Percentiles rank a stretch among this genome's conserved stretches.
phyloP scores from a whole-genome alignment of 1,140 invertebrate genomes.

The Venturia canescens region DNA sequence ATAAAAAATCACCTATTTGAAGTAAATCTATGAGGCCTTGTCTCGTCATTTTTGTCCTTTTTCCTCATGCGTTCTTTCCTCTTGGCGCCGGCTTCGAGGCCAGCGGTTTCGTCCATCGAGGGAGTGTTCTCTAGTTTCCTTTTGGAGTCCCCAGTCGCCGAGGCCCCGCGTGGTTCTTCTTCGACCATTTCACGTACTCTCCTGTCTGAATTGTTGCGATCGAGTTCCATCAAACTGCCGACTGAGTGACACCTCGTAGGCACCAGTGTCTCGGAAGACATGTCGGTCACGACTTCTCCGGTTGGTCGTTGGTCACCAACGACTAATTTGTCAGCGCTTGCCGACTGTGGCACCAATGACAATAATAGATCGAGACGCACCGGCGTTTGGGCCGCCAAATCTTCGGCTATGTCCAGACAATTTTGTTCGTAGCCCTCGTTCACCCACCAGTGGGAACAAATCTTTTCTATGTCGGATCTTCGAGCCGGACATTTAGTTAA shows the following conservation, averaged over 20 bases:
- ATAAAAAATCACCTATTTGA: slow-evolving; percentile 55
- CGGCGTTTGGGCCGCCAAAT: slow-evolving; percentile 92
- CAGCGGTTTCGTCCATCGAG: slow-evolving; percentile 79
- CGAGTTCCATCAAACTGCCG: slow-evolving; percentile 82
- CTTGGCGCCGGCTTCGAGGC: slow-evolving; percentile 74
- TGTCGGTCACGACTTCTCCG: slow-evolving; percentile 67
- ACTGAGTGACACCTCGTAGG: slow-evolving; percentile 82
- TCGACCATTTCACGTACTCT: slow-evolving; percentile 83
- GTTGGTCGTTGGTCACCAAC: slow-evolving; percentile 76
- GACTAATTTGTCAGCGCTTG: slow-evolving; percentile 82
- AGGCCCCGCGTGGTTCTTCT: slow-evolving; percentile 72
- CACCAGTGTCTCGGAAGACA: slow-evolving; percentile 69
- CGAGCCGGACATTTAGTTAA: slow-evolving; percentile 93
- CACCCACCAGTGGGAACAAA: slow-evolving; percentile 96
- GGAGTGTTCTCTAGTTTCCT: slow-evolving; percentile 84
- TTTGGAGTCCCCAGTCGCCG: slow-evolving; percentile 77
- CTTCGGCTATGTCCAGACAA: slow-evolving; percentile 91
- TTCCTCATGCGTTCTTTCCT: slow-evolving; percentile 79
- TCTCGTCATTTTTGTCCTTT: slow-evolving; percentile 66
- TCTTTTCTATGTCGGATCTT: slow-evolving; percentile 94
- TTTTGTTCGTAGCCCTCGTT: slow-evolving; percentile 91
- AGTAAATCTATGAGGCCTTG: slow-evolving; percentile 63
- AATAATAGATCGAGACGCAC: slow-evolving; percentile 92
- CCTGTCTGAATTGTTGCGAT: slow-evolving; percentile 78
- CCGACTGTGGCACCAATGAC: slow-evolving; percentile 85